phyloP scores from a whole-genome alignment of 2,888 invertebrate genomes.

The Eudasyphora cyanicolor region DNA sequence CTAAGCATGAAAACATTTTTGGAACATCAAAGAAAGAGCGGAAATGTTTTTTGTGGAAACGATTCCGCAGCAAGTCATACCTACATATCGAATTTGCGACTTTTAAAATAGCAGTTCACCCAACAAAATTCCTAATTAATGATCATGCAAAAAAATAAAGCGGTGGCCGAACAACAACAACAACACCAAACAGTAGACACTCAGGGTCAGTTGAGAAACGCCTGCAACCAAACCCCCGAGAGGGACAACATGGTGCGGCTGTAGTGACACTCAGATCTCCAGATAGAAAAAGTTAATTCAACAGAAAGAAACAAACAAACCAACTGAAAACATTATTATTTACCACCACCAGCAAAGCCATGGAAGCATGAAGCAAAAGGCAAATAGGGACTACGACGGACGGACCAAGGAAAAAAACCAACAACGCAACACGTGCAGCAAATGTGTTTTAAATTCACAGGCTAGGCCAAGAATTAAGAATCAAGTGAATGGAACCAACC shows the following conservation, averaged over 20 bases:
- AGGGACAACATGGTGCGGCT: slow-evolving; percentile 15
- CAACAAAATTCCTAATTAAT: slow-evolving; percentile 40
- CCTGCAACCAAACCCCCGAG: not conserved
- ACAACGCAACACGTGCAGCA: slow-evolving; percentile 71
- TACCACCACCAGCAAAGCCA: slow-evolving; percentile 54
- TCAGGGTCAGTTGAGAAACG: slow-evolving; percentile 12
- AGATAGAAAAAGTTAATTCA: slow-evolving; percentile 34
- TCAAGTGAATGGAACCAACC: slow-evolving; percentile 43
- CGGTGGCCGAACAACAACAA: slow-evolving; percentile 18
- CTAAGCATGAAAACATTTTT: not conserved
- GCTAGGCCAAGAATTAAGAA: too few species aligned
- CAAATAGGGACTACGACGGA: not conserved
- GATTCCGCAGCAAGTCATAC: slow-evolving; percentile 10
- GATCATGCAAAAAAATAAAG: slow-evolving; percentile 34
- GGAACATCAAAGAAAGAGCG: not conserved
- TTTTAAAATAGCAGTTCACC: slow-evolving; percentile 12
- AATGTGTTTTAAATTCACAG: slow-evolving; percentile 71
- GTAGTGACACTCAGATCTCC: slow-evolving; percentile 20
- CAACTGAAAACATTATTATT: not conserved
- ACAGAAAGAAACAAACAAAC: slow-evolving; percentile 30
- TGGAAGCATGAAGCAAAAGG: slow-evolving; percentile 36
- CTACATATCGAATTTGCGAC: slow-evolving; percentile 30
- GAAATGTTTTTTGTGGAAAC: slow-evolving; percentile 1
- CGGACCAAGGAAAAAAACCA: slow-evolving; percentile 1
- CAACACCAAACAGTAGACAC: not conserved